Conservation (phyloP, 1,140 invertebrate species). For the Anoplophora glabripennis region DNA sequence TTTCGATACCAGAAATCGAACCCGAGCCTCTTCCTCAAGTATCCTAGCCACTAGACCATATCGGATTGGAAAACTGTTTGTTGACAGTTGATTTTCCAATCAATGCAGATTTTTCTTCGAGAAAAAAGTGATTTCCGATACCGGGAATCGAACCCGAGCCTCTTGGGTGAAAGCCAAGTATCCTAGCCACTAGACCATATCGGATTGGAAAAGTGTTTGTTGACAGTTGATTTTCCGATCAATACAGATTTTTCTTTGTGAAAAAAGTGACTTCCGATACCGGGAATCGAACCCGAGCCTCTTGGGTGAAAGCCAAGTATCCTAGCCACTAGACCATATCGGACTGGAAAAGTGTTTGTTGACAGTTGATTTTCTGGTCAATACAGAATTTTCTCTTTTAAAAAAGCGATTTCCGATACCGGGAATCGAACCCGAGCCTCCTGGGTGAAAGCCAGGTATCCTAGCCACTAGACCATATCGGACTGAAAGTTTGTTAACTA, state of each 20-base stretch:
- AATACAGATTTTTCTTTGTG: too few relatives aligned
- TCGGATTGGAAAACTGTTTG: conserved; percentile 15
- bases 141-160: conserved; percentile 41
- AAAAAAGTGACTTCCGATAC: conserved; percentile 34
- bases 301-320: conserved; percentile 45
- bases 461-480: conserved; percentile 42
- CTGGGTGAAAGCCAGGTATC: conserved; percentile 42
- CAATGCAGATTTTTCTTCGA: neutral
- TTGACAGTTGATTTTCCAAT: neutral
- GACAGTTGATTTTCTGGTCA: too few relatives aligned
- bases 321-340: conserved; percentile 46
- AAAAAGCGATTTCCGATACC: conserved; percentile 31
- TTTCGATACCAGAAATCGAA: conserved; percentile 44
- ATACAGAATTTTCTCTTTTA: neutral
- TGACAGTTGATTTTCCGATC: neutral
- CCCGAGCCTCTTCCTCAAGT: conserved; percentile 44
- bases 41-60: conserved; percentile 45
- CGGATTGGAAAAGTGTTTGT: conserved; percentile 10
- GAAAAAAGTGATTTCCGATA: conserved; percentile 26
- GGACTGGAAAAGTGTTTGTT: conserved; percentile 5
- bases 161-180: conserved; percentile 41
- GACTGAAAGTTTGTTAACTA: conserved; percentile 4
- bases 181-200: conserved; percentile 42
- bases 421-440: conserved; percentile 42
- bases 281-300: conserved; percentile 45